Conservation (phyloP, 2,888 invertebrate genomes). For the Leptopterna dolabrata region DNA sequence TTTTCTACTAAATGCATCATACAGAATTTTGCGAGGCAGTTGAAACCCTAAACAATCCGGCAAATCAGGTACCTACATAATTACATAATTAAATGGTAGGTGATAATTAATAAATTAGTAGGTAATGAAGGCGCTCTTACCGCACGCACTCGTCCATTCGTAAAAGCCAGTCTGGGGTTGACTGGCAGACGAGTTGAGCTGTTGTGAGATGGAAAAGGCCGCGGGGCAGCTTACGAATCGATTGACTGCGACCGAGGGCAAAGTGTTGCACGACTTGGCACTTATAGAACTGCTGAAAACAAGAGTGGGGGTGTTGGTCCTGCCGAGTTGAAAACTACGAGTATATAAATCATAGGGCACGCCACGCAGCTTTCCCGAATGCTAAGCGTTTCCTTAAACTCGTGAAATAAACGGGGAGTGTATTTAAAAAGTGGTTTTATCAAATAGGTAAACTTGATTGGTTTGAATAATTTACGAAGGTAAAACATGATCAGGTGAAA, state of each 20-base stretch:
- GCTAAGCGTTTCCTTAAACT: not conserved
- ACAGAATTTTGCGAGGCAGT: too few species aligned
- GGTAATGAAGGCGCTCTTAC: not conserved
- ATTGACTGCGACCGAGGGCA: not conserved
- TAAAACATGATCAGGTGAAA: too few species aligned
- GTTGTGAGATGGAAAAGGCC: not conserved
- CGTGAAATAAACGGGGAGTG: not conserved
- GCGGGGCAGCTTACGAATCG: not conserved
- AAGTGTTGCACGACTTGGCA: constrained; percentile 34
- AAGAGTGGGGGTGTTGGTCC: not conserved
- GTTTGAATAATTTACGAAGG: too few species aligned
- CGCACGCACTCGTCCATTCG: constrained; percentile 36
- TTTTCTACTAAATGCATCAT: too few species aligned
- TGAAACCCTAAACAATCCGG: too few species aligned
- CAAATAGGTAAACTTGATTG: too few species aligned
- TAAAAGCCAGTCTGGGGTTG: not conserved
- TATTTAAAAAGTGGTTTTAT: too few species aligned
- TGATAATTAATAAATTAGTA: not conserved
- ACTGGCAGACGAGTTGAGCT: not conserved
- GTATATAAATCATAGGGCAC: not conserved
- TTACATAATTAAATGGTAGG: not conserved
- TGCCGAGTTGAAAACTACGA: not conserved
- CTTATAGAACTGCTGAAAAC: not conserved
- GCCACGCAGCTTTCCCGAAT: not conserved
- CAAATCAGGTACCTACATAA: too few species aligned